Evolutionary conservation across 2,888 invertebrate species (phyloP).

Genomic region (Xanthostigma xanthostigma): DNA sequence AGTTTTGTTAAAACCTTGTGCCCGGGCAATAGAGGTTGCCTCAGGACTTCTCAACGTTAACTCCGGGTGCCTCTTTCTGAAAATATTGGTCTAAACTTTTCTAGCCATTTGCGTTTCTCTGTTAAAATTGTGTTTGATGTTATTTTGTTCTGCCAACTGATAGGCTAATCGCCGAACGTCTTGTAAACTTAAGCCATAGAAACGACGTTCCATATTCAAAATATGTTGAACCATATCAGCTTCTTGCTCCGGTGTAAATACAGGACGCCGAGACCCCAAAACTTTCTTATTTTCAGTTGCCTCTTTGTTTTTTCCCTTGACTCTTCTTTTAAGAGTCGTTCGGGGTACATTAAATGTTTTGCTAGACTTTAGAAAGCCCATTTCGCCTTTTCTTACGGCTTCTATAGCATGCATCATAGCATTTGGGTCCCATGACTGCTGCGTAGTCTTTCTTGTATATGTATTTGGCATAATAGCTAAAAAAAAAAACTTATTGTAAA

Average conservation of each 20-base stretch:
- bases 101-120: slow-evolving; percentile 2
- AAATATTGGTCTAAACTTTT: slow-evolving; percentile 5
- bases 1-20: slow-evolving; percentile 10
- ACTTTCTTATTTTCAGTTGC: slow-evolving; percentile 1
- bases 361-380: no score
- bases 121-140: slow-evolving; percentile 4
- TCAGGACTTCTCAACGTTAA: slow-evolving; percentile 8
- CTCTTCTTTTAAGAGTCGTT: slow-evolving; percentile 3
- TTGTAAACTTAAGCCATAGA: slow-evolving; percentile 3
- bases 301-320: neutral
- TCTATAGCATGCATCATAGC: no score
- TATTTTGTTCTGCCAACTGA: slow-evolving; percentile 6
- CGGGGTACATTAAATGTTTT: slow-evolving; percentile 3
- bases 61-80: slow-evolving; percentile 8
- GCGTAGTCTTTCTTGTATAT: no score
- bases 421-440: no score
- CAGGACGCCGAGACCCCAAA: slow-evolving; percentile 2
- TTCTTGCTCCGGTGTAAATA: slow-evolving; percentile 4
- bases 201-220: slow-evolving; percentile 3
- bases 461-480: no score
- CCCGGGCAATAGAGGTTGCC: slow-evolving; percentile 10
- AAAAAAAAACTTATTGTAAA: no score
- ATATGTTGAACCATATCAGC: slow-evolving; percentile 4
- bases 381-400: no score
- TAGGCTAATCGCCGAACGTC: slow-evolving; percentile 5